Percentiles rank a stretch among this genome's conserved stretches.
Evolutionary conservation across 2,113 vertebrate genomes (phyloP).

Genomic region (Syngnathus scovelli): DNA sequence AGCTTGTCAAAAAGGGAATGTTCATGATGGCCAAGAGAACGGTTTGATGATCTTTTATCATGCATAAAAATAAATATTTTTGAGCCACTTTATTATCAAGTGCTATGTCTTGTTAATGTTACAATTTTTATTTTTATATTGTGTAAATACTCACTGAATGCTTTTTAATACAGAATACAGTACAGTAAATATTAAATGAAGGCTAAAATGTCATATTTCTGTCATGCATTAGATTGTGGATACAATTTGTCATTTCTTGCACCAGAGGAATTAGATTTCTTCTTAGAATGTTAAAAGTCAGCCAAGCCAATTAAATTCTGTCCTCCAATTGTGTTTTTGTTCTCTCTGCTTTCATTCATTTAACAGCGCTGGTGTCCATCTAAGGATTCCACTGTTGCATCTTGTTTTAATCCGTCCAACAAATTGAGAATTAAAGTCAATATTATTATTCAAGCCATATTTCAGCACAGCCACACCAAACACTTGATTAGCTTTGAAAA

Average conservation of each 20-base stretch:
- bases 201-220: slow-evolving; percentile 30
- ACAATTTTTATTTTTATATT: slow-evolving; percentile 64
- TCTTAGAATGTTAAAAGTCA: background rate
- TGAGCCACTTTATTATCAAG: slow-evolving; percentile 67
- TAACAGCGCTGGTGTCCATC: background rate
- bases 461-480: slow-evolving; percentile 8
- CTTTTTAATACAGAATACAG: slow-evolving; percentile 36
- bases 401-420: slow-evolving; percentile 2
- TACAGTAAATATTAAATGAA: slow-evolving; percentile 60
- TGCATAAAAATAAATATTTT: slow-evolving; percentile 46
- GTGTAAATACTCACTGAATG: slow-evolving; percentile 49
- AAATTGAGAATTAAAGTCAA: slow-evolving; percentile 22
- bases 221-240: slow-evolving; percentile 12
- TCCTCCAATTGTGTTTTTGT: background rate
- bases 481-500: slow-evolving; percentile 12
- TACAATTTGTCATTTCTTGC: slow-evolving; percentile 3
- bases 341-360: slow-evolving; percentile 13
- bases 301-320: background rate
- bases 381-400: background rate
- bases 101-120: slow-evolving; percentile 42
- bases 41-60: slow-evolving; percentile 27
- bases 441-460: slow-evolving; percentile 10
- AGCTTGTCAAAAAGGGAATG: slow-evolving; percentile 33
- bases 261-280: background rate
- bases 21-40: slow-evolving; percentile 20